Percentiles rank a stretch among this genome's conserved stretches.
phyloP scores from a whole-genome alignment of 2,797 vertebrate genomes.

The Micropoecilia bifurca region DNA sequence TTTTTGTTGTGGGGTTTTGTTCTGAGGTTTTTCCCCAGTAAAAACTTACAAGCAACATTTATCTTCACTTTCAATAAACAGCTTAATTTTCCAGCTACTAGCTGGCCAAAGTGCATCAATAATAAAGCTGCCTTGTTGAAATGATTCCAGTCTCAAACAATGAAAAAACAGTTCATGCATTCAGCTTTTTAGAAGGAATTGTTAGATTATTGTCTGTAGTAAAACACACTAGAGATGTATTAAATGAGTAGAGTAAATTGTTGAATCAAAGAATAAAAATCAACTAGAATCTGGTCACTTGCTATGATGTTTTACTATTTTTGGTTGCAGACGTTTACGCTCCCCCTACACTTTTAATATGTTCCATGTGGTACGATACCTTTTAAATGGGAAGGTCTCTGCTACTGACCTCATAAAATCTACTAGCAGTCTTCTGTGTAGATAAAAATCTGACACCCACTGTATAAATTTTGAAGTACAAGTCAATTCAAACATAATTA shows the following conservation, averaged over 20 bases:
- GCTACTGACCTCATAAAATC: background rate
- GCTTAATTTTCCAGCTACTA: background rate
- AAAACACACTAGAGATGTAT: background rate
- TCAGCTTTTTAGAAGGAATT: background rate
- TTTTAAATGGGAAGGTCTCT: background rate
- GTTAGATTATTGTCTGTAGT: background rate
- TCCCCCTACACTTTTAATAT: background rate
- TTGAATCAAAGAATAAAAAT: background rate
- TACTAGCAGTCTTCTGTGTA: background rate
- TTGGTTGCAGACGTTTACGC: background rate
- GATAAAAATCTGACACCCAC: background rate
- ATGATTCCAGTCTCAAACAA: background rate
- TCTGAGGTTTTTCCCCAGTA: background rate
- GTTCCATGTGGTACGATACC: background rate
- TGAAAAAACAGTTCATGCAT: background rate
- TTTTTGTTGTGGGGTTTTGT: background rate
- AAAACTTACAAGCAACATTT: background rate
- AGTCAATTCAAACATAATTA: background rate
- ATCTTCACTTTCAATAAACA: background rate
- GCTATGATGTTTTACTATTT: background rate
- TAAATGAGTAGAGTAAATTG: background rate
- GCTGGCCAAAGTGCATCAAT: background rate
- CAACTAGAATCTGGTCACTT: background rate
- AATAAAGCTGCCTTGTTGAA: background rate
- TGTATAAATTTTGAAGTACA: background rate